Conservation (phyloP, 2,888 invertebrate genomes). For the Syritta pipiens region DNA sequence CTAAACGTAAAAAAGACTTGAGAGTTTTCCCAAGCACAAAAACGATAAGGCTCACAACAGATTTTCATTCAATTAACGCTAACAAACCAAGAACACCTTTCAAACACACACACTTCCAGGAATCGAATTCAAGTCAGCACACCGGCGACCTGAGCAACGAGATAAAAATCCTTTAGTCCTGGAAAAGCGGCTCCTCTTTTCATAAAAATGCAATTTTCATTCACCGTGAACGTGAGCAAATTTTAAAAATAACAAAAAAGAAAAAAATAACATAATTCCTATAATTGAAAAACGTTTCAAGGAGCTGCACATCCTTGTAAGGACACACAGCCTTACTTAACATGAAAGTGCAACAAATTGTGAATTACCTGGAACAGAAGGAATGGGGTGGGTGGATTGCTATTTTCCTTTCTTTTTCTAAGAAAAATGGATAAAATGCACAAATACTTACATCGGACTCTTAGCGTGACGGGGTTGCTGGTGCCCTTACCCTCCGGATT, state of each 20-base stretch:
- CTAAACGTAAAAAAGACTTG: too few species aligned
- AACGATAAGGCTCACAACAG: conserved; percentile 35
- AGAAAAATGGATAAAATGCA: conserved; percentile 6
- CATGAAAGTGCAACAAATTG: conserved; percentile 47
- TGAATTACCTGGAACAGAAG: conserved; percentile 16
- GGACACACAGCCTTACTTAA: conserved; percentile 16
- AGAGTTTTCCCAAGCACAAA: too few species aligned
- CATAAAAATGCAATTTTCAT: conserved; percentile 46
- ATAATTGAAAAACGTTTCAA: conserved; percentile 57
- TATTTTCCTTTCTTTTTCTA: too few species aligned
- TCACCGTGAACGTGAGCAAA: conserved; percentile 30
- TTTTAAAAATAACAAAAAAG: conserved; percentile 18
- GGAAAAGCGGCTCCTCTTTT: conserved; percentile 8
- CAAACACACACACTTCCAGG: background rate
- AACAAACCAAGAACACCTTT: conserved; percentile 39
- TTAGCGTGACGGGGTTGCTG: conserved; percentile 85
- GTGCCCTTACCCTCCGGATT: conserved; percentile 91
- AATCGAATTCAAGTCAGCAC: conserved; percentile 30
- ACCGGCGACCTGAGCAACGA: background rate
- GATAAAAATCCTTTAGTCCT: background rate
- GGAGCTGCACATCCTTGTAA: conserved; percentile 22
- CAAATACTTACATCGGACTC: conserved; percentile 85
- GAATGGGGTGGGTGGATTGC: background rate
- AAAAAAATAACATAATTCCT: conserved; percentile 1
- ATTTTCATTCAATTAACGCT: conserved; percentile 46